These are phyloP conservation scores for Triops cancriformis DNA, from an alignment of 1,140 invertebrate genomes.

Conservation along the genomic window DNA sequence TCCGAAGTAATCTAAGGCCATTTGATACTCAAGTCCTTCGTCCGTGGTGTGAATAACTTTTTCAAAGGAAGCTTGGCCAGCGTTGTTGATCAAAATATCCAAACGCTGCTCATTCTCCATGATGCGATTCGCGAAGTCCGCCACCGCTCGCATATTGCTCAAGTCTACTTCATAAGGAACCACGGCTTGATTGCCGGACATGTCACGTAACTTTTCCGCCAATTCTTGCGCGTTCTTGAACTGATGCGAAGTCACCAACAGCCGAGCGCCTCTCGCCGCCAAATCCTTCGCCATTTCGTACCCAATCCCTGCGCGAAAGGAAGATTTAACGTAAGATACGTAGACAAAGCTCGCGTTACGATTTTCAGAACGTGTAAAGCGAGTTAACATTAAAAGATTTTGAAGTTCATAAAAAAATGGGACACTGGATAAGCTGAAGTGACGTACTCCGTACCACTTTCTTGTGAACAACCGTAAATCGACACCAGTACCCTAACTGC, in stretches of 20 bases:
- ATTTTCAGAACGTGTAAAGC: background rate
- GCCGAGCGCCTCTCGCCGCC: slow-evolving; percentile 39
- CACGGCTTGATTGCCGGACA: slow-evolving; percentile 32
- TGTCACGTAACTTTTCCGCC: slow-evolving; percentile 36
- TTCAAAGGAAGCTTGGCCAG: slow-evolving; percentile 36
- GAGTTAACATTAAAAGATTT: too few species aligned
- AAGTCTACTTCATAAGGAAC: slow-evolving; percentile 39
- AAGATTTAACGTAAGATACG: background rate
- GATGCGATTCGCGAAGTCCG: slow-evolving; percentile 37
- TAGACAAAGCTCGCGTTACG: background rate
- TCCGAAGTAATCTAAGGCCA: slow-evolving; percentile 75
- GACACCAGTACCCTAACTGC: too few species aligned
- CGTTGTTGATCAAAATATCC: slow-evolving; percentile 51
- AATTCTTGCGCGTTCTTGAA: slow-evolving; percentile 39
- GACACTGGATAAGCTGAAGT: too few species aligned
- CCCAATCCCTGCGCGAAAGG: slow-evolving; percentile 42
- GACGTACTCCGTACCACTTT: too few species aligned
- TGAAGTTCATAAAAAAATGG: too few species aligned
- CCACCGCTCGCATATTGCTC: slow-evolving; percentile 37
- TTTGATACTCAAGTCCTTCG: slow-evolving; percentile 42
- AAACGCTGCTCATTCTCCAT: slow-evolving; percentile 37
- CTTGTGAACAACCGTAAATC: too few species aligned
- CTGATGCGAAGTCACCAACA: slow-evolving; percentile 36
- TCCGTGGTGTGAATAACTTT: slow-evolving; percentile 33
- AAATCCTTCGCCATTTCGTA: slow-evolving; percentile 45